These are phyloP conservation scores for Parazoanthus darwini DNA, from an alignment of 92 coral and sea anemone species.

Conservation along the genomic window DNA sequence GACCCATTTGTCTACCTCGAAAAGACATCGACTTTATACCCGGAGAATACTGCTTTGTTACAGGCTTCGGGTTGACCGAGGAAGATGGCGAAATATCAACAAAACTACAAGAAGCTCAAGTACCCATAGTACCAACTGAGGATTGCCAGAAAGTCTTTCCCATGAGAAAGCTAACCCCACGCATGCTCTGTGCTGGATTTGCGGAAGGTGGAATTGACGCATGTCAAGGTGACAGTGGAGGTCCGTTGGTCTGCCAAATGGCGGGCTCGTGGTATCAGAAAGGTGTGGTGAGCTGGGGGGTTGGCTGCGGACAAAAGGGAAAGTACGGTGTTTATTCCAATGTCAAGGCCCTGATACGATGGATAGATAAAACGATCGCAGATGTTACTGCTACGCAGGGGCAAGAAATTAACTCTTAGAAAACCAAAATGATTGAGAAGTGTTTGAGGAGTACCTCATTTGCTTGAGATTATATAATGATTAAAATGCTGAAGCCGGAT, in stretches of 20 bases:
- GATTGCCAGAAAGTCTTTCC: constrained; percentile 45
- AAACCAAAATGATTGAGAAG: background rate
- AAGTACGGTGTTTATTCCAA: constrained; percentile 54
- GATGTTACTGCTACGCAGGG: background rate
- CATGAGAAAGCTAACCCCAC: constrained; percentile 30
- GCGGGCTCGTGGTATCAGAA: constrained; percentile 52
- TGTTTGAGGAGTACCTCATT: too few species aligned
- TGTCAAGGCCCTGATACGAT: constrained; percentile 50
- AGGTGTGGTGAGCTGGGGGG: constrained; percentile 63
- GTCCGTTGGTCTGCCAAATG: constrained; percentile 53
- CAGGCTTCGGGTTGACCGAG: constrained; percentile 50
- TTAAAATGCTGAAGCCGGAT: too few species aligned
- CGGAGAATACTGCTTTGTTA: constrained; percentile 48
- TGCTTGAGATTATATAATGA: too few species aligned
- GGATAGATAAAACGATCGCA: constrained; percentile 42
- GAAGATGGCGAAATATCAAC: constrained; percentile 37
- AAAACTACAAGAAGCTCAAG: constrained; percentile 44
- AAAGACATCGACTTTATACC: constrained; percentile 35
- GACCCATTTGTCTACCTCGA: constrained; percentile 44
- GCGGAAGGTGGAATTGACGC: constrained; percentile 56
- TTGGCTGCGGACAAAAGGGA: constrained; percentile 50
- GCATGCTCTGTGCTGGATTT: constrained; percentile 58
- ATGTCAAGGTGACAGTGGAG: constrained; percentile 66
- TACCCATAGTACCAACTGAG: constrained; percentile 39
- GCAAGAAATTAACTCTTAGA: constrained; percentile 20